Percentiles rank a stretch among this genome's conserved stretches.
Conservation (phyloP, 2,797 vertebrate species). For the Gallinago nigripennis region DNA sequence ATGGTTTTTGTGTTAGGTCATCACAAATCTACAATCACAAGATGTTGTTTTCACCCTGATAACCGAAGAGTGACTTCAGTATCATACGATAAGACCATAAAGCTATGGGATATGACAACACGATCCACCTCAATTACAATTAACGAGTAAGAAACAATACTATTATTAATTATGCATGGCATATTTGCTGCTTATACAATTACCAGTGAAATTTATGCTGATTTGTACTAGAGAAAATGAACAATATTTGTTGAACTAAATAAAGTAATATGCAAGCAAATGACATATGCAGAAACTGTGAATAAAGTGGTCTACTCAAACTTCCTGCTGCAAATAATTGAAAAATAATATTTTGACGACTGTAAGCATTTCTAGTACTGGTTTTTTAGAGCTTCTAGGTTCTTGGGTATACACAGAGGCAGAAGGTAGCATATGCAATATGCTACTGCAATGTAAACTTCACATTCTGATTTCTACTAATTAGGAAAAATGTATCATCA, state of each 20-base stretch:
- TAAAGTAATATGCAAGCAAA: background rate
- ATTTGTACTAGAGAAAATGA: background rate
- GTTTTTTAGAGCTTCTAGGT: background rate
- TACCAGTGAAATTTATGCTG: background rate
- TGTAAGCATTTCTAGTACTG: background rate
- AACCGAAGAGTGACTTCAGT: conserved; percentile 77
- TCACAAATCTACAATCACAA: conserved; percentile 77
- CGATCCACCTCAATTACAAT: conserved; percentile 75
- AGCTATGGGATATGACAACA: conserved; percentile 80
- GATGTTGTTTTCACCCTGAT: conserved; percentile 81
- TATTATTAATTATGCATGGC: background rate
- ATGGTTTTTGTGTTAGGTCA: conserved; percentile 65
- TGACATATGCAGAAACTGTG: background rate
- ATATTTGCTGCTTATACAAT: background rate
- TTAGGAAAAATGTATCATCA: background rate
- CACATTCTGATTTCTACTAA: background rate
- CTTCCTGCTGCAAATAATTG: background rate
- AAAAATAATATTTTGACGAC: background rate
- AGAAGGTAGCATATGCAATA: background rate
- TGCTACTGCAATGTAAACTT: background rate
- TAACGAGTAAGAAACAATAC: conserved; percentile 67
- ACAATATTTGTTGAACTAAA: background rate
- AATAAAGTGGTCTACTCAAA: background rate
- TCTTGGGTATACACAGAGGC: background rate
- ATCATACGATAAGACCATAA: conserved; percentile 77